Evolutionary conservation across 2,888 invertebrate genomes (phyloP).

Genomic region (Thecophora atra): DNA sequence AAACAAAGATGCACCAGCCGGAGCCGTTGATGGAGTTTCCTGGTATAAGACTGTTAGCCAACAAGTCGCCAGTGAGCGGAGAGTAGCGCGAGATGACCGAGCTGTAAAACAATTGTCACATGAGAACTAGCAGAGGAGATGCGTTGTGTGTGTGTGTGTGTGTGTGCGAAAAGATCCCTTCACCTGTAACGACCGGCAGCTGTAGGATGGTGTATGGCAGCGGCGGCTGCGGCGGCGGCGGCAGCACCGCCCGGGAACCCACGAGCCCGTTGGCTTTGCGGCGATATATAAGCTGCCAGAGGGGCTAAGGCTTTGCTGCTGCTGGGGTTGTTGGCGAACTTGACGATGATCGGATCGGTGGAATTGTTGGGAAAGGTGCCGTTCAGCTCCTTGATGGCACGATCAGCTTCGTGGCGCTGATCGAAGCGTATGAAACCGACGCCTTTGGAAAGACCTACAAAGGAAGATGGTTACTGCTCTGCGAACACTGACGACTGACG

Average conservation of each 20-base stretch:
- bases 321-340: conserved; percentile 94
- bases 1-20: conserved; percentile 87
- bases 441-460: conserved; percentile 86
- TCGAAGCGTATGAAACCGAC: conserved; percentile 95
- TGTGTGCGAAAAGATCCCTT: conserved; percentile 18
- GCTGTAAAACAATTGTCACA: conserved; percentile 49
- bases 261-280: conserved; percentile 76
- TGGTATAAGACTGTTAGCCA: conserved; percentile 80
- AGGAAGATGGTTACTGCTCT: conserved; percentile 21
- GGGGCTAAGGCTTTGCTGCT: conserved; percentile 85
- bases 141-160: not conserved
- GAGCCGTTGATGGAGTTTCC: conserved; percentile 86
- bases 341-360: conserved; percentile 91
- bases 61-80: conserved; percentile 84
- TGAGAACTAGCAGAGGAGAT: not conserved
- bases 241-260: conserved; percentile 80
- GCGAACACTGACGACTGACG: too few relatives aligned
- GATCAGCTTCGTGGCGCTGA: conserved; percentile 90
- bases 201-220: conserved; percentile 66
- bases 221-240: conserved; percentile 61
- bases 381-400: conserved; percentile 90
- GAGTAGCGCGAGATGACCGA: conserved; percentile 75
- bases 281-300: conserved; percentile 84
- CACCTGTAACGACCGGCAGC: conserved; percentile 65
- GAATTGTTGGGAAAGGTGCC: conserved; percentile 90